These are phyloP conservation scores for Halichoeres trimaculatus DNA, from an alignment of 2,113 vertebrate genomes.

Conservation along the genomic window DNA sequence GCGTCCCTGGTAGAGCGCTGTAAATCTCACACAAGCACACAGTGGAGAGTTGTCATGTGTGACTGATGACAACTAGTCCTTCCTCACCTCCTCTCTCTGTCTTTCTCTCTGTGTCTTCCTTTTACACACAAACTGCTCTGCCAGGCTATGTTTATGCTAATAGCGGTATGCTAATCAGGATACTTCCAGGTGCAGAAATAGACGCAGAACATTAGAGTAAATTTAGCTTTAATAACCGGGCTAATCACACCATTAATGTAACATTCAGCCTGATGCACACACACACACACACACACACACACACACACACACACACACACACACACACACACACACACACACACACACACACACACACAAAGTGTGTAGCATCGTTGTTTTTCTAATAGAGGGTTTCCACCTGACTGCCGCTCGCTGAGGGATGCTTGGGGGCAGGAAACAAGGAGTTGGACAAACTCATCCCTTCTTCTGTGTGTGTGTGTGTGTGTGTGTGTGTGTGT, in stretches of 20 bases:
- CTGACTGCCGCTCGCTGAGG: conserved; percentile 59
- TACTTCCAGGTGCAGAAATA: conserved; percentile 71
- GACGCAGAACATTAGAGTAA: conserved; percentile 61
- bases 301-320: conserved; percentile 4
- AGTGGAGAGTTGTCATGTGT: conserved; percentile 41
- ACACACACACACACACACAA: too few relatives aligned
- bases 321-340: too few relatives aligned
- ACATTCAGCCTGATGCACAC: conserved; percentile 38
- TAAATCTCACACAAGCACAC: conserved; percentile 57
- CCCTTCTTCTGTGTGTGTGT: conserved; percentile 25
- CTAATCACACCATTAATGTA: conserved; percentile 66
- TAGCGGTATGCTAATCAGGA: conserved; percentile 62
- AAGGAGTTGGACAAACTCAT: conserved; percentile 57
- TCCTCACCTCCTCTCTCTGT: conserved; percentile 18
- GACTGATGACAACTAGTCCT: conserved; percentile 52
- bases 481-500: conserved; percentile 13
- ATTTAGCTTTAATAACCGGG: conserved; percentile 74
- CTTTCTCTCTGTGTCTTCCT: background rate
- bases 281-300: background rate
- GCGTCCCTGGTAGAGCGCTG: conserved; percentile 36
- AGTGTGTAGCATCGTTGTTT: conserved; percentile 29
- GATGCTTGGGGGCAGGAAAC: conserved; percentile 62
- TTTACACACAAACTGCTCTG: background rate
- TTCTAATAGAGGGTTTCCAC: conserved; percentile 64
- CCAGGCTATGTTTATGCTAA: conserved; percentile 59